These are phyloP conservation scores for Microcebus jonahi DNA, from an alignment of 2,113 vertebrate genomes.

Conservation along the genomic window DNA sequence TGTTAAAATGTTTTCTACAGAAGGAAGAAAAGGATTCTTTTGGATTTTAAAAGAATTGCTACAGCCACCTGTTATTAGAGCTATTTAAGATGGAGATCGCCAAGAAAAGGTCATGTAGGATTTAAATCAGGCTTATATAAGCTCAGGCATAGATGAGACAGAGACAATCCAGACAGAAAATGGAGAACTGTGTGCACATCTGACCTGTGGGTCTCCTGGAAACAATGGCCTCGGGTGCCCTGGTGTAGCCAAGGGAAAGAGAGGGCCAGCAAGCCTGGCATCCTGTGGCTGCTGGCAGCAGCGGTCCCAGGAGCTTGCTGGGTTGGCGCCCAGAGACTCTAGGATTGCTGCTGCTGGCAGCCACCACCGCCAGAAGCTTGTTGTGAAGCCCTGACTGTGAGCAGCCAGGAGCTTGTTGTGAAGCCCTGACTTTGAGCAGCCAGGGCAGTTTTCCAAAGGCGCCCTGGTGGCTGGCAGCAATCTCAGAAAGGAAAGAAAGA, in stretches of 20 bases:
- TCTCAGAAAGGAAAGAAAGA: background rate
- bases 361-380: background rate
- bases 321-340: background rate
- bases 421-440: conserved; percentile 49
- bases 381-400: background rate
- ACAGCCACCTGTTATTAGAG: background rate
- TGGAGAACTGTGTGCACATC: background rate
- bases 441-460: conserved; percentile 58
- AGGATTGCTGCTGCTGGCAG: conserved; percentile 49
- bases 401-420: background rate
- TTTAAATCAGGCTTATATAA: background rate
- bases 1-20: background rate
- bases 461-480: conserved; percentile 12
- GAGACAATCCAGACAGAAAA: background rate
- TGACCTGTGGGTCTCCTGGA: background rate
- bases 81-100: background rate
- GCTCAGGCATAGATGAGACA: background rate
- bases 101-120: background rate
- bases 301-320: background rate
- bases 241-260: background rate
- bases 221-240: background rate
- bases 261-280: background rate
- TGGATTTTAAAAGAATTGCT: background rate
- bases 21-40: background rate
- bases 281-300: background rate